phyloP scores from a whole-genome alignment of 2,888 invertebrate genomes.

The Synanthedon vespiformis region DNA sequence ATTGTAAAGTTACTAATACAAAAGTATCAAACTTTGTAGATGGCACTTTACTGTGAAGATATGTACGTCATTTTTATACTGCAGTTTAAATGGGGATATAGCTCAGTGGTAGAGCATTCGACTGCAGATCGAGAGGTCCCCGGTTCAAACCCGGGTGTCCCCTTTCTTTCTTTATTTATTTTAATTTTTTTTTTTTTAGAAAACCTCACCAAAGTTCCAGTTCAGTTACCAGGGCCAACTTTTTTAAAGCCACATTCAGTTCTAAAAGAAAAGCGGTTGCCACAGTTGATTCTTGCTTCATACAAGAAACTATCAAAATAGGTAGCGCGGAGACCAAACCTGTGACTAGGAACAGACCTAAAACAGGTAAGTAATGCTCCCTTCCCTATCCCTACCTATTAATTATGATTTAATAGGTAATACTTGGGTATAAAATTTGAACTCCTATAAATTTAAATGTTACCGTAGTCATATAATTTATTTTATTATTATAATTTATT shows the following conservation, averaged over 20 bases:
- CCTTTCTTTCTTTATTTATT: conserved; percentile 27
- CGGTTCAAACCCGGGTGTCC: conserved; percentile 70
- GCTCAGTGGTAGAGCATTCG: conserved; percentile 70
- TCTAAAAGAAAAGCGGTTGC: conserved; percentile 59
- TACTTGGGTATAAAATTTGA: neutral
- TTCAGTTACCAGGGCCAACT: conserved; percentile 36
- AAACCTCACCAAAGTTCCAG: conserved; percentile 22
- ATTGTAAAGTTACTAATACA: conserved; percentile 5
- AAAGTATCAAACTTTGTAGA: conserved; percentile 11
- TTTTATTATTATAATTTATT: too few species aligned
- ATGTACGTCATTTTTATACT: conserved; percentile 21
- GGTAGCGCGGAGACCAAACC: conserved; percentile 66
- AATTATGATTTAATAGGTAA: neutral
- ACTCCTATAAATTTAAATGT: neutral
- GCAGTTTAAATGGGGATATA: conserved; percentile 44
- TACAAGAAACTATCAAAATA: conserved; percentile 57
- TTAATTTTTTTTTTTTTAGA: conserved; percentile 27
- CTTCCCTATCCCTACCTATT: neutral
- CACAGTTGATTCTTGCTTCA: conserved; percentile 26
- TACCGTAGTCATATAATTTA: too few species aligned
- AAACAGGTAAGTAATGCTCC: conserved; percentile 34
- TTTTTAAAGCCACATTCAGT: conserved; percentile 62
- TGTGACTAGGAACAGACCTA: conserved; percentile 58
- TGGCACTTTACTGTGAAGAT: conserved; percentile 14
- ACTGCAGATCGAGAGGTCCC: conserved; percentile 70